Evolutionary conservation across 2,113 vertebrate genomes (phyloP), one percentile per base, ranked within the genome.

Genomic region (Dipodomys ordii): DNA sequence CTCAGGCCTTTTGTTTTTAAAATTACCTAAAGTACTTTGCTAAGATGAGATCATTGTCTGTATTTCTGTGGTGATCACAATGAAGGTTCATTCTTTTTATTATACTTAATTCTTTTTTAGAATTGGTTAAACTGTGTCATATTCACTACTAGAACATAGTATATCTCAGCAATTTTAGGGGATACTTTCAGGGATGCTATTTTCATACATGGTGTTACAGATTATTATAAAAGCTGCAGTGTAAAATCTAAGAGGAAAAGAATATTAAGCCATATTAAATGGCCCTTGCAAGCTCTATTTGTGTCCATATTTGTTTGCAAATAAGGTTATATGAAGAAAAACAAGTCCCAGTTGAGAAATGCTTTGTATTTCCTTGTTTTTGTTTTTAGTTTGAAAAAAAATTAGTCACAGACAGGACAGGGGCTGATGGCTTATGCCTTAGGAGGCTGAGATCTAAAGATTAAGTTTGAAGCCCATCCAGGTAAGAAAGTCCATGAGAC

Each of bases 131-230:
- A 76, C 0, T 83, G 49, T 80, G 82, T 68, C 57, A 64, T 64
- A 72, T 93, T 64, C 67, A 25, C 76, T 35, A 12, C 53, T 83
- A 57, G 44, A 71, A 49, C 39, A 71, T 23, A 74, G 27, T 32
- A 86, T 88, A 60, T 90, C 72, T 86, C 57, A 90, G 76, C 28
- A 96, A 46, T 83, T 94, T 90, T 44, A 81, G 57, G 49, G 81
- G 18, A 76, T 60, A 53, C 71, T 86, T 76, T 71, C 18, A 30
- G 53, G 71, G 62, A 53, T 53, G 30, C 32, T 13, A 16, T 85
- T 78, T 95, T 92, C 57, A 73, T 39, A 35, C 4, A 79, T 77
- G 35, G n/a, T 73, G 65, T 74, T 73, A 81, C 60, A 82, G 72
- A 78, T 11, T 91, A 62, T 30, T 80, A 87, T 30, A 18, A 83